Conservation (phyloP, 92 coral and sea anemone genomes). For the Blastomussa wellsi region DNA sequence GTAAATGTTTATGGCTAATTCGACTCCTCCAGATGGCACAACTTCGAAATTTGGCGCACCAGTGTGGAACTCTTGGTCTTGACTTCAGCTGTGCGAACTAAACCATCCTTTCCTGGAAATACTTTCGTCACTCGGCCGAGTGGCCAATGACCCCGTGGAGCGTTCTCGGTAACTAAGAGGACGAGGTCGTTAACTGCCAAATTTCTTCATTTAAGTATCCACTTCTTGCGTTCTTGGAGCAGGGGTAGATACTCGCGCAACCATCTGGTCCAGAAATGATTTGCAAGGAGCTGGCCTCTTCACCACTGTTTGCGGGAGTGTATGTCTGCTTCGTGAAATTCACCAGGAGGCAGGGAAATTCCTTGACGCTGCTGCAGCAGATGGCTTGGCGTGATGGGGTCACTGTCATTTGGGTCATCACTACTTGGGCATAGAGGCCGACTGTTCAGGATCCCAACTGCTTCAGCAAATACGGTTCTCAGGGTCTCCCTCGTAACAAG, state of each 20-base stretch:
- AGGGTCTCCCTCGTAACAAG: slow-evolving; percentile 39
- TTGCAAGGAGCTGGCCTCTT: neutral
- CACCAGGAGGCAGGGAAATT: slow-evolving; percentile 30
- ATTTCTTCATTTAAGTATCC: too few species aligned
- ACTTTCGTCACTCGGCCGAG: too few species aligned
- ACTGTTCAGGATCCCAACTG: slow-evolving; percentile 50
- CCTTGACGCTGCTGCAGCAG: slow-evolving; percentile 47
- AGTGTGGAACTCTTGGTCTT: too few species aligned
- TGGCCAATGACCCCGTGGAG: too few species aligned
- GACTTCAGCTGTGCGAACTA: too few species aligned
- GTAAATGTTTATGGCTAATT: slow-evolving; percentile 2
- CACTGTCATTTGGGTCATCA: too few species aligned
- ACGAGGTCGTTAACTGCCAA: too few species aligned
- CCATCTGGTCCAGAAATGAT: slow-evolving; percentile 53
- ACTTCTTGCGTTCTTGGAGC: too few species aligned
- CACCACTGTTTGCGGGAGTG: neutral
- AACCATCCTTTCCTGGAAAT: too few species aligned
- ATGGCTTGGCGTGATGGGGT: slow-evolving; percentile 57
- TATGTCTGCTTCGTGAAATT: slow-evolving; percentile 39
- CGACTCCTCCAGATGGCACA: slow-evolving; percentile 50
- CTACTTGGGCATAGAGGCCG: slow-evolving; percentile 53
- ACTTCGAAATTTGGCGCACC: slow-evolving; percentile 33
- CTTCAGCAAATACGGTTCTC: slow-evolving; percentile 58
- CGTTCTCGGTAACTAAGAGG: too few species aligned
- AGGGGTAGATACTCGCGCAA: slow-evolving; percentile 58